Evolutionary conservation across 1,140 invertebrate species (phyloP).

Genomic region (Paralvinella palmiformis): DNA sequence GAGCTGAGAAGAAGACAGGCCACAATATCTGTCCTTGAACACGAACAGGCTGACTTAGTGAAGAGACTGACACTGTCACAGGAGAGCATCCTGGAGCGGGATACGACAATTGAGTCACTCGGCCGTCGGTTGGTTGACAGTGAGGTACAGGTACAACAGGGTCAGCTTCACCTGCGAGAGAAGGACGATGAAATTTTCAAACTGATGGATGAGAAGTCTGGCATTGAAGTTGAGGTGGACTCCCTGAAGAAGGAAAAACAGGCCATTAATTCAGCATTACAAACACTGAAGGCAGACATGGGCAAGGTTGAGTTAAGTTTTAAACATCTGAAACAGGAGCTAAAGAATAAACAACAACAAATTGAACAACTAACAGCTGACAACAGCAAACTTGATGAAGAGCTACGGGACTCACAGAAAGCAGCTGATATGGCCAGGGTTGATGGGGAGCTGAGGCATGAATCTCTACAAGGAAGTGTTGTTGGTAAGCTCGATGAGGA

Average conservation of each 20-base stretch:
- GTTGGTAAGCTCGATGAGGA: too few species aligned
- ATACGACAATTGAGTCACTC: constrained; percentile 42
- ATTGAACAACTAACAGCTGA: constrained; percentile 22
- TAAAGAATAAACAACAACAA: constrained; percentile 33
- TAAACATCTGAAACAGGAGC: constrained; percentile 49
- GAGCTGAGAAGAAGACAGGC: constrained; percentile 43
- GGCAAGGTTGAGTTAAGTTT: constrained; percentile 49
- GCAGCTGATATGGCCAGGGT: too few species aligned
- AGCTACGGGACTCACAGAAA: too few species aligned
- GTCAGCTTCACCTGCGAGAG: constrained; percentile 30
- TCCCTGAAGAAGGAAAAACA: constrained; percentile 49
- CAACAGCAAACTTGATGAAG: not conserved
- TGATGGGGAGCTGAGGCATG: too few species aligned
- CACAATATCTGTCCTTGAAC: constrained; percentile 40
- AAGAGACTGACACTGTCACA: constrained; percentile 45
- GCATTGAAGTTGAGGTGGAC: constrained; percentile 36
- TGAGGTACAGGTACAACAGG: constrained; percentile 42
- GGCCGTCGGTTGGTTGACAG: constrained; percentile 41
- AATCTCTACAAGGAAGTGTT: too few species aligned
- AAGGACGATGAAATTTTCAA: constrained; percentile 33
- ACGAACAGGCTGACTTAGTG: constrained; percentile 33
- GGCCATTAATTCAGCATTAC: constrained; percentile 45
- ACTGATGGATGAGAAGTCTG: not conserved
- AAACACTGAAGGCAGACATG: constrained; percentile 46
- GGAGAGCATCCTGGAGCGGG: constrained; percentile 47